phyloP scores from a whole-genome alignment of 2,888 invertebrate species.

The Macrophya alboannulata region DNA sequence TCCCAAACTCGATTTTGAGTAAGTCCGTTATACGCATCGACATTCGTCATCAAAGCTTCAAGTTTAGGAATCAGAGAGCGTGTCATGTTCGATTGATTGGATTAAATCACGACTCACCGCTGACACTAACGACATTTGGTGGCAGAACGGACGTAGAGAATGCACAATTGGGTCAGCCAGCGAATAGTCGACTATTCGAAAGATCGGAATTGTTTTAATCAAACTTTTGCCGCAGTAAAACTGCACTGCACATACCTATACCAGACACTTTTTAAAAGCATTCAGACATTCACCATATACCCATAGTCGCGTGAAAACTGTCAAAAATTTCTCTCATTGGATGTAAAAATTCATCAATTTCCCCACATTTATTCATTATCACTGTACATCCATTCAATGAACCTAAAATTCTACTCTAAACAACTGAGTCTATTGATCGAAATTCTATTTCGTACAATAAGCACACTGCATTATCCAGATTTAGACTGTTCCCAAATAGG shows the following conservation, averaged over 20 bases:
- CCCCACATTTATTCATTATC: background rate
- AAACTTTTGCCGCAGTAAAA: constrained; percentile 30
- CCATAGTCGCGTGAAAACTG: background rate
- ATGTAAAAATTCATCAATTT: background rate
- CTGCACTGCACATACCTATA: background rate
- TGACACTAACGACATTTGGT: constrained; percentile 49
- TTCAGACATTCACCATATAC: background rate
- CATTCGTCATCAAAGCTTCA: constrained; percentile 26
- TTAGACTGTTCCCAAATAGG: background rate
- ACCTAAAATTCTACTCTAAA: background rate
- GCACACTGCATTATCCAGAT: background rate
- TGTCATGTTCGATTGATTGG: constrained; percentile 50
- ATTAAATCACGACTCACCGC: constrained; percentile 52
- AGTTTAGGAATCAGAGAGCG: constrained; percentile 44
- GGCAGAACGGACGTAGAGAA: constrained; percentile 34
- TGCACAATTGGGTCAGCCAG: constrained; percentile 49
- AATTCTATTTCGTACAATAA: background rate
- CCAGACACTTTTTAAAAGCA: background rate
- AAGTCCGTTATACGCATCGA: background rate
- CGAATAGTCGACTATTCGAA: constrained; percentile 31
- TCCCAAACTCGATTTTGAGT: background rate
- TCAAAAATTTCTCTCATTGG: background rate
- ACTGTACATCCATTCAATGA: background rate
- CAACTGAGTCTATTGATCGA: background rate
- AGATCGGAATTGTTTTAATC: constrained; percentile 37